Evolutionary conservation across 2,113 vertebrate species (phyloP).

Genomic region (Catharus minimus): DNA sequence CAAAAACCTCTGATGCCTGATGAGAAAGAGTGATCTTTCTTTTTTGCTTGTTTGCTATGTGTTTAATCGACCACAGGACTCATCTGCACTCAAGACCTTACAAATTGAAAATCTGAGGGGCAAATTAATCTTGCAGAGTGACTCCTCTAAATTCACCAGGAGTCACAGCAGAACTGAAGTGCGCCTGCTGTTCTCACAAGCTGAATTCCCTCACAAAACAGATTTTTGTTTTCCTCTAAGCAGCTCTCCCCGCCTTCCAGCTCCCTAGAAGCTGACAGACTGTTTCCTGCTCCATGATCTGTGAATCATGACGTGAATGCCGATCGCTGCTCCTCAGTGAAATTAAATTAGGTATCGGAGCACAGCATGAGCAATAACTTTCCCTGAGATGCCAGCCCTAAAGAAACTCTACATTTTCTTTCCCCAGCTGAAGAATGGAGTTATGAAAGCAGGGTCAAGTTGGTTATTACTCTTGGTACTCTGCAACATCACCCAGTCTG

Average conservation of each 20-base stretch:
- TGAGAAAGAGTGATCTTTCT: neutral
- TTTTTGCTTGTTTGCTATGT: neutral
- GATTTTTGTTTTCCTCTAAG: slow-evolving; percentile 35
- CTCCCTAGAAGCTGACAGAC: slow-evolving; percentile 28
- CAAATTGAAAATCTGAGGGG: neutral
- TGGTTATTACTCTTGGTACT: neutral
- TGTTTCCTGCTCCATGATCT: slow-evolving; percentile 50
- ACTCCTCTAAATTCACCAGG: neutral
- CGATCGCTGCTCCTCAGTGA: neutral
- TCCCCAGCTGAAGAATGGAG: slow-evolving; percentile 18
- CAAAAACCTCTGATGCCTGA: neutral
- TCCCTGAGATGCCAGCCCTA: neutral
- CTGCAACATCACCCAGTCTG: neutral
- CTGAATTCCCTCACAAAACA: neutral
- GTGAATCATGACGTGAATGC: neutral
- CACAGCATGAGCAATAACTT: neutral
- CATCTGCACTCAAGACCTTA: neutral
- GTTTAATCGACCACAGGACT: neutral
- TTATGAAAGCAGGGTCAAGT: slow-evolving; percentile 34
- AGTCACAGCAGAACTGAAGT: neutral
- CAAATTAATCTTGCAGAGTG: neutral
- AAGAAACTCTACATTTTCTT: slow-evolving; percentile 15
- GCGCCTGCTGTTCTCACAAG: neutral
- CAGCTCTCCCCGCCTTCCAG: neutral
- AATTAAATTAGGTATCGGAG: slow-evolving; percentile 39